These are phyloP conservation scores for Ascidia mentula DNA, from an alignment of 23 tunicate species.

Conservation along the genomic window DNA sequence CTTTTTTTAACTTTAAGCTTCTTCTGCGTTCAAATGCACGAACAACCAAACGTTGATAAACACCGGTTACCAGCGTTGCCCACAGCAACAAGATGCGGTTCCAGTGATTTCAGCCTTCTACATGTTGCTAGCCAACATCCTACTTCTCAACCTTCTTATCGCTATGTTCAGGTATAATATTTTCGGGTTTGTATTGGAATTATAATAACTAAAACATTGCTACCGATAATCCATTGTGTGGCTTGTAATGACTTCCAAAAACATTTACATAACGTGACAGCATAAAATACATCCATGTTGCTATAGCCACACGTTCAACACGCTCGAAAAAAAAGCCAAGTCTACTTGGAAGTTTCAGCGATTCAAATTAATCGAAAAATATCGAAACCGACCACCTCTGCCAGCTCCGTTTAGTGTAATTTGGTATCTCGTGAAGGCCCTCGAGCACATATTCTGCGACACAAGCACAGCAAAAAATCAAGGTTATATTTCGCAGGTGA, in stretches of 20 bases:
- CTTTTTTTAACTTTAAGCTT: constrained; percentile 41
- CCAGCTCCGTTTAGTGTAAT: constrained; percentile 68
- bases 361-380: constrained; percentile 55
- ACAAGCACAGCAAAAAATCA: too few species aligned
- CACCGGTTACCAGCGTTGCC: constrained; percentile 67
- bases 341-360: constrained; percentile 74
- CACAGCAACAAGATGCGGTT: constrained; percentile 49
- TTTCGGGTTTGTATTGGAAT: too few species aligned
- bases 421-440: constrained; percentile 24
- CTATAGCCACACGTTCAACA: constrained; percentile 70
- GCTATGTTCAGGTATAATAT: constrained; percentile 99
- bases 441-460: too few species aligned
- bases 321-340: constrained; percentile 56
- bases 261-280: too few species aligned
- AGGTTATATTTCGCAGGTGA: too few species aligned
- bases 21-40: constrained; percentile 75
- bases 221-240: too few species aligned
- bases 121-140: constrained; percentile 86
- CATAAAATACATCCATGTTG: too few species aligned
- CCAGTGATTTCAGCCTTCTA: constrained; percentile 78
- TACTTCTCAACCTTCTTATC: constrained; percentile 92
- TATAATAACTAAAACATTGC: too few species aligned
- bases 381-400: constrained; percentile 32
- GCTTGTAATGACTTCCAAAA: too few species aligned
- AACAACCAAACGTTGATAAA: constrained; percentile 30